Evolutionary conservation across 2,888 invertebrate species (phyloP).

Genomic region (Morpho deidamia): DNA sequence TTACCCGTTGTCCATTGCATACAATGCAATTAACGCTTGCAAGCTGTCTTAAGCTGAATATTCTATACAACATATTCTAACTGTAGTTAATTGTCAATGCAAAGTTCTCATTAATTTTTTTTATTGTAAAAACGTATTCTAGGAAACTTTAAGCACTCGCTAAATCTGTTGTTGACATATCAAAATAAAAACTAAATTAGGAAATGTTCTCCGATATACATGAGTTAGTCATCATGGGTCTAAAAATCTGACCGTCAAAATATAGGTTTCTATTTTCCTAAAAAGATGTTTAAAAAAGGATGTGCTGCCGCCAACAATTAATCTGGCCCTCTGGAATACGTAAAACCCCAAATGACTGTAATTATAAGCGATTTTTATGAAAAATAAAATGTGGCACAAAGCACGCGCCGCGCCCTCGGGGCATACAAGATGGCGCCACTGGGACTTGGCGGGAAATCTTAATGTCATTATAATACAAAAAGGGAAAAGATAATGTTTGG

Average conservation of each 20-base stretch:
- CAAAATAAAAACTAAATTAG: no score
- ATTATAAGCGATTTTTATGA: constrained; percentile 62
- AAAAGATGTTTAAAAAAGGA: constrained; percentile 15
- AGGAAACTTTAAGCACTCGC: no score
- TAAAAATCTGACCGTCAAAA: background rate
- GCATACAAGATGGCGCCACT: constrained; percentile 43
- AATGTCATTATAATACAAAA: constrained; percentile 12
- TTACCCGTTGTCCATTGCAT: no score
- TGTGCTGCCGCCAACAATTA: constrained; percentile 57
- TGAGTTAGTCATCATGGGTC: no score
- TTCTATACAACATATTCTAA: no score
- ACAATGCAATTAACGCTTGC: no score
- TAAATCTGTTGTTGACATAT: no score
- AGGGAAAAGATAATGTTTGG: background rate
- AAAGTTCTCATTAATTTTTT: no score
- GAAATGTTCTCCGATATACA: no score
- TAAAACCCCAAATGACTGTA: constrained; percentile 61
- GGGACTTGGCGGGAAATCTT: constrained; percentile 30
- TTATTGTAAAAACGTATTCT: no score
- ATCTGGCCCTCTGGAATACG: constrained; percentile 58
- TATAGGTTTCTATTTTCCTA: constrained; percentile 15
- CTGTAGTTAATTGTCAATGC: no score
- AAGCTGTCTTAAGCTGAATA: no score
- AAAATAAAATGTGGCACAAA: constrained; percentile 48
- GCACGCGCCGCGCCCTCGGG: constrained; percentile 57